Conservation (phyloP, 1,140 invertebrate genomes). For the Drosophila takahashii region DNA sequence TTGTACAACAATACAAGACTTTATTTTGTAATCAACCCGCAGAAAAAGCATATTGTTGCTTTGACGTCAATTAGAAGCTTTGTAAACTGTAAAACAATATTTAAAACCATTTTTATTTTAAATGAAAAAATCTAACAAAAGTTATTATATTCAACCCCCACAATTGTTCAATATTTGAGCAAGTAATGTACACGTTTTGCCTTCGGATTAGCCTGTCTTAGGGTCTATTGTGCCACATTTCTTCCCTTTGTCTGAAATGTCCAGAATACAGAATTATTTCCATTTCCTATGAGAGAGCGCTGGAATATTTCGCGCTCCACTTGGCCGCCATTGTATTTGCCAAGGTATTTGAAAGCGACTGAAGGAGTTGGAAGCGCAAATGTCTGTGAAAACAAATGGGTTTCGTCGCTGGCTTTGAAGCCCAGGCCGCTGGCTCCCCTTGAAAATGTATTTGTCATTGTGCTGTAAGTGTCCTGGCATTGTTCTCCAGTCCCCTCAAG, state of each 20-base stretch:
- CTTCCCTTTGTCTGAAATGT: conserved; percentile 33
- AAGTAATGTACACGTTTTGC: background rate
- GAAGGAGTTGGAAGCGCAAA: conserved; percentile 43
- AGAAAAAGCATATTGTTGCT: too few relatives aligned
- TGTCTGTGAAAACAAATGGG: conserved; percentile 75
- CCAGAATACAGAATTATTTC: conserved; percentile 37
- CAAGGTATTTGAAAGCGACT: conserved; percentile 25
- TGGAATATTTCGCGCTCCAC: conserved; percentile 35
- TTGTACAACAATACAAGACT: too few relatives aligned
- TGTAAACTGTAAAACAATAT: too few relatives aligned
- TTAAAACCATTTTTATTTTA: too few relatives aligned
- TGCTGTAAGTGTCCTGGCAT: conserved; percentile 84
- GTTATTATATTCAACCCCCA: background rate
- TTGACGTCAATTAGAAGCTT: too few relatives aligned
- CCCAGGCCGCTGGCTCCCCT: conserved; percentile 72
- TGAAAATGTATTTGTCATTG: conserved; percentile 86
- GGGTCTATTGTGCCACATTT: conserved; percentile 8
- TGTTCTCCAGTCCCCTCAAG: conserved; percentile 52
- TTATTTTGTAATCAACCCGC: too few relatives aligned
- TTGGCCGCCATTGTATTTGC: conserved; percentile 30
- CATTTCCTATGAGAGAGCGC: conserved; percentile 28
- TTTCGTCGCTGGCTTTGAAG: conserved; percentile 80
- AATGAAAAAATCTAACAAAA: background rate
- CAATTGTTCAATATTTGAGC: conserved; percentile 1
- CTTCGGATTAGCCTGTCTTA: conserved; percentile 2